Evolutionary conservation across 2,113 vertebrate species (phyloP), one percentile per base, ranked within the genome.

Genomic region (Charina bottae): DNA sequence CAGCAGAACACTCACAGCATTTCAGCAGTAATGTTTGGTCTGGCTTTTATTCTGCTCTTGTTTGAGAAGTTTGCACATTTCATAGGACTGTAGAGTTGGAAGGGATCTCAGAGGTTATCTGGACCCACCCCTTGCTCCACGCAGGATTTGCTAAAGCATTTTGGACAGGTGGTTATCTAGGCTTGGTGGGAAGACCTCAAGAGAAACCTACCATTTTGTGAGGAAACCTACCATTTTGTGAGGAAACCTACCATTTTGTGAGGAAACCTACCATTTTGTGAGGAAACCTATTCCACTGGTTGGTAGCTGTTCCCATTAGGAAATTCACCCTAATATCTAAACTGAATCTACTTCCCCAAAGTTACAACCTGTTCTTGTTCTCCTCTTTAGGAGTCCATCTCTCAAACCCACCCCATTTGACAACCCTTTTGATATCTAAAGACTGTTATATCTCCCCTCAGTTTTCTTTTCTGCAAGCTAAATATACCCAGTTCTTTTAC

Each of bases 21-120:
- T 95, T 96, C 93, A 94, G 91, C 15, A 93, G 46, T 93, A 95
- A 93, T 94, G 96, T 93, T 94, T 95, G 93, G 83, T 92, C 89
- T 13, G 60, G 87, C 86, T 95, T 93, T 96, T 93, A 95, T 49
- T 96, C 95, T 95, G 92, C 62, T 90, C 91, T 93, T 93, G 89
- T 94, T 92, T 89, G 86, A 90, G 92, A 94, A 95, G 46, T 92
- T 90, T 91, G 96, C 1, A 7, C 17, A 78, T 42, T 78, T 78
- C 72, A 78, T 3, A 42, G 72, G 17, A 78, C 33, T 42, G 17
- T 42, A 21, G 72, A 78, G 33, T 2, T 78, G 72, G 33, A 42
- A 78, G 7, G 17, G 33, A 42, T 78, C 33, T 42, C 72, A 42
- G 33, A 6, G 33, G 33, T 78, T 78, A 37, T 78, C 7, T 9